These are phyloP conservation scores for Diglossa cyanea DNA, from an alignment of 2,797 vertebrate species.

Conservation along the genomic window DNA sequence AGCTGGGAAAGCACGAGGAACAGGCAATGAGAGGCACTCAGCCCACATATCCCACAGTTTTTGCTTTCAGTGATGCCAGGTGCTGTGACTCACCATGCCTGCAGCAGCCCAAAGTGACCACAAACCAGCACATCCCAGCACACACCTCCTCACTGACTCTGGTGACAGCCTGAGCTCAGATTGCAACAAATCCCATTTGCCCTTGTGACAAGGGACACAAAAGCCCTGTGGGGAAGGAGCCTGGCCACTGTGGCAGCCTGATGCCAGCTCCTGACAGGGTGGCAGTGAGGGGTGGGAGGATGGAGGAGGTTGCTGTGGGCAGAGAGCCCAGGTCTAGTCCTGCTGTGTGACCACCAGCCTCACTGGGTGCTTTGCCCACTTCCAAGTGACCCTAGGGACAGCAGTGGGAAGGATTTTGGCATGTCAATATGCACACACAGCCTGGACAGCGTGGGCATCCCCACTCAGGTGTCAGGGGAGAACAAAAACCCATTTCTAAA, in stretches of 20 bases:
- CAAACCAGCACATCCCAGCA: not conserved
- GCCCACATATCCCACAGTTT: not conserved
- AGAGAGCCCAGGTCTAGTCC: rapidly evolving
- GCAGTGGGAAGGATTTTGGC: not conserved
- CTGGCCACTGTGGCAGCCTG: not conserved
- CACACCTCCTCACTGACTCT: not conserved
- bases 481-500: not conserved
- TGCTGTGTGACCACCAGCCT: not conserved
- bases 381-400: not conserved
- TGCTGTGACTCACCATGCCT: not conserved
- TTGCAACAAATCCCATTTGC: not conserved
- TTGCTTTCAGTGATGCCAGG: not conserved
- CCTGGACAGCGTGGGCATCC: not conserved
- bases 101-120: not conserved
- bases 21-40: not conserved
- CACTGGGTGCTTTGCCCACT: not conserved
- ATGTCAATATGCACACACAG: not conserved
- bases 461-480: not conserved
- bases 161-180: not conserved
- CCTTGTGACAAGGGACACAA: not conserved
- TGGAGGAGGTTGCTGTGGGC: not conserved
- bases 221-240: not conserved
- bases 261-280: not conserved
- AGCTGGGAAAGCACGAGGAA: not conserved
- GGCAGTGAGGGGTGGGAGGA: not conserved